Evolutionary conservation across 2,888 invertebrate genomes (phyloP).

Genomic region (Gerris lacustris): DNA sequence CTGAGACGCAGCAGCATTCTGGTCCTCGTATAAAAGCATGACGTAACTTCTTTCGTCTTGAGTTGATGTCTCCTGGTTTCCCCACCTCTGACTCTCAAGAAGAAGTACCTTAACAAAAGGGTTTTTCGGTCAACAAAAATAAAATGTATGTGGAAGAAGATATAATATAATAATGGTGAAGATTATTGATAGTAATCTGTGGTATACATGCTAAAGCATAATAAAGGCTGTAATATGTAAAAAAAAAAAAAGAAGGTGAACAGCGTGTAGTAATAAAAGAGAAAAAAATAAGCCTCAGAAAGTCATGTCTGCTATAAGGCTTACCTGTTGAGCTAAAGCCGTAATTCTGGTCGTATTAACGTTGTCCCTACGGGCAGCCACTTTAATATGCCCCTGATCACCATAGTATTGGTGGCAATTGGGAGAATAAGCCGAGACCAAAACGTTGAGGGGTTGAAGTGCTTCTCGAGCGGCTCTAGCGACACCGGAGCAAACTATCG

Average conservation of each 20-base stretch:
- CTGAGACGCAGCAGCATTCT: conserved; percentile 34
- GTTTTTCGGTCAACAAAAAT: too few relatives aligned
- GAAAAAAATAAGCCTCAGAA: too few relatives aligned
- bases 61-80: conserved; percentile 31
- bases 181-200: too few relatives aligned
- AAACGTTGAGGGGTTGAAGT: conserved; percentile 70
- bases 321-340: conserved; percentile 81
- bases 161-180: too few relatives aligned
- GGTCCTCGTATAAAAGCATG: conserved; percentile 34
- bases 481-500: conserved; percentile 66
- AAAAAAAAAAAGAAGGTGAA: too few relatives aligned
- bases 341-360: conserved; percentile 68
- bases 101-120: conserved; percentile 44
- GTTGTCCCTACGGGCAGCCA: conserved; percentile 80
- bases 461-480: conserved; percentile 77
- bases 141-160: too few relatives aligned
- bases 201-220: too few relatives aligned
- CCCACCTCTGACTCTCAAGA: conserved; percentile 45
- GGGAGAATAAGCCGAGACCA: conserved; percentile 79
- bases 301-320: conserved; percentile 30
- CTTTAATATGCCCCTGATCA: conserved; percentile 81
- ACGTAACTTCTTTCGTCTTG: conserved; percentile 37
- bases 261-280: too few relatives aligned
- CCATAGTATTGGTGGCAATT: conserved; percentile 91
- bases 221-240: too few relatives aligned